Evolutionary conservation across 2,113 vertebrate species (phyloP).

Genomic region (Hippoglossus stenolepis): DNA sequence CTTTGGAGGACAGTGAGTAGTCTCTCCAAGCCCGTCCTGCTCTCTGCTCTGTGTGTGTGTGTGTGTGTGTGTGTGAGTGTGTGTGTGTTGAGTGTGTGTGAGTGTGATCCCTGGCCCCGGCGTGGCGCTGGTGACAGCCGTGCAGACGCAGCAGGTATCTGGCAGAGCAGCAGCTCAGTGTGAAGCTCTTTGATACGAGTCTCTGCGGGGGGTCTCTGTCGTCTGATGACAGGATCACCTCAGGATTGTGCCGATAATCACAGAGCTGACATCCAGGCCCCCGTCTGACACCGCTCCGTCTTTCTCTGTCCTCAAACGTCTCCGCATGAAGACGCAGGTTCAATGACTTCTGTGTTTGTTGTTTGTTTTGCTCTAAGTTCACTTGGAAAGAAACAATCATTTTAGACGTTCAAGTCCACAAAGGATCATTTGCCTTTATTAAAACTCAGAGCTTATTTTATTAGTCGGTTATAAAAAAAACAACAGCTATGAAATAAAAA

Average conservation of each 20-base stretch:
- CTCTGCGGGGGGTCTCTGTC: conserved; percentile 63
- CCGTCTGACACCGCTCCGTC: neutral
- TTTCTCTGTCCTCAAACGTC: neutral
- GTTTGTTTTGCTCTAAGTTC: too few species aligned
- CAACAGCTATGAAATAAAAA: too few species aligned
- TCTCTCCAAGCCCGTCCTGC: neutral
- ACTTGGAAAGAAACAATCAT: too few species aligned
- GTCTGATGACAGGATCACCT: conserved; percentile 63
- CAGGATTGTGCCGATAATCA: conserved; percentile 35
- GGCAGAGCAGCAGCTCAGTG: conserved; percentile 48
- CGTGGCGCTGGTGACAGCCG: conserved; percentile 35
- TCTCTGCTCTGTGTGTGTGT: neutral
- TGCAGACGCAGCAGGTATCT: conserved; percentile 66
- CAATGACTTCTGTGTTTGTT: too few species aligned
- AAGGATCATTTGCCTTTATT: too few species aligned
- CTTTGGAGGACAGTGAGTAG: conserved; percentile 96
- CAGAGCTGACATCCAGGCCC: neutral
- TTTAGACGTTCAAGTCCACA: too few species aligned
- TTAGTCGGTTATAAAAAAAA: too few species aligned
- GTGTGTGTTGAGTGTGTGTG: conserved; percentile 15
- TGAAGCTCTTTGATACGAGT: conserved; percentile 56
- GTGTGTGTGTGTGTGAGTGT: neutral
- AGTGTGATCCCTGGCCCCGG: conserved; percentile 35
- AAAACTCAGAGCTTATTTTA: too few species aligned
- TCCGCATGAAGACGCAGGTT: neutral